phyloP scores from a whole-genome alignment of 2,888 invertebrate genomes.

The Ichneumoninae sp. region DNA sequence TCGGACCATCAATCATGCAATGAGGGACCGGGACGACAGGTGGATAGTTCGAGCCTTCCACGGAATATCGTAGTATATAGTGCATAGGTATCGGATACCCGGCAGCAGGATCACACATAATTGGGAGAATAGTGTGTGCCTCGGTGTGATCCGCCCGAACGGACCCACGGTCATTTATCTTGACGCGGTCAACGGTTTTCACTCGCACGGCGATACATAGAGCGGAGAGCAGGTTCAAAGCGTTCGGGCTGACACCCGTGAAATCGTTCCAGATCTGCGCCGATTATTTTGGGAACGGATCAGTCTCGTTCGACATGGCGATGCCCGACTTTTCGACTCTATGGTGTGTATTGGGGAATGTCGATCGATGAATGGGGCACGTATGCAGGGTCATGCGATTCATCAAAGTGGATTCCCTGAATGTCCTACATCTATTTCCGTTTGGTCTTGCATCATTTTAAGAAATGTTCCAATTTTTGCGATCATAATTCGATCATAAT shows the following conservation, averaged over 20 bases:
- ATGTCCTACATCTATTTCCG: not conserved
- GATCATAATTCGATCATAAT: no score
- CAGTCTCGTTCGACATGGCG: constrained; percentile 64
- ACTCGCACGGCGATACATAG: constrained; percentile 32
- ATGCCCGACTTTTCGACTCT: constrained; percentile 9
- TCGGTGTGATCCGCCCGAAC: constrained; percentile 77
- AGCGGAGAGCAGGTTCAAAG: constrained; percentile 46
- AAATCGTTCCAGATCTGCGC: constrained; percentile 76
- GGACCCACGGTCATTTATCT: constrained; percentile 79
- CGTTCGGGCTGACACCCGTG: constrained; percentile 75
- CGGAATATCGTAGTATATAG: constrained; percentile 8
- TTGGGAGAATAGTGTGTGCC: constrained; percentile 75
- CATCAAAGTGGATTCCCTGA: not conserved
- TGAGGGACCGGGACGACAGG: constrained; percentile 75
- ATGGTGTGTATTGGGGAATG: not conserved
- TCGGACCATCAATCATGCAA: constrained; percentile 77
- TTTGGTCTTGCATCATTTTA: no score
- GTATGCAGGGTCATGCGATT: not conserved
- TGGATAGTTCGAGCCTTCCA: constrained; percentile 66
- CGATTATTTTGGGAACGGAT: constrained; percentile 68
- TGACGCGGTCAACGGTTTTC: constrained; percentile 74
- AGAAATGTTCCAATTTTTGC: not conserved
- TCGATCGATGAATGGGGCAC: not conserved
- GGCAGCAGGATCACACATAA: constrained; percentile 74
- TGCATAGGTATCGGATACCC: constrained; percentile 20